A percentile compares a stretch with the other conserved stretches of the same genome.
Evolutionary conservation across 1,140 invertebrate genomes (phyloP).

Genomic region (Drosophila tristis): DNA sequence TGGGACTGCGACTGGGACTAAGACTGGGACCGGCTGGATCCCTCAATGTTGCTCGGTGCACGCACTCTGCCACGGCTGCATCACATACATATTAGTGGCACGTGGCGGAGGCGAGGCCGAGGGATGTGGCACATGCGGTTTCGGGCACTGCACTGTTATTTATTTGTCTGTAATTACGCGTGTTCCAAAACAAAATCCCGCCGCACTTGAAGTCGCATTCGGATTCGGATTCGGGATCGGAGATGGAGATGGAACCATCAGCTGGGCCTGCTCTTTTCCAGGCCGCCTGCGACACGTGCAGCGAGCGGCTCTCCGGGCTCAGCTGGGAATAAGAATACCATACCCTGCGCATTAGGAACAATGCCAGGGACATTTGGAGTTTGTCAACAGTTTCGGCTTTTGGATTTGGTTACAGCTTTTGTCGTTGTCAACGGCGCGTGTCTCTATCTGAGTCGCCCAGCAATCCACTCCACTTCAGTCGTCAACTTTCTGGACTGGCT

Average conservation of each 20-base stretch:
- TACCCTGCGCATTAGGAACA: slow-evolving; percentile 70
- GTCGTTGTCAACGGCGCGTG: slow-evolving; percentile 56
- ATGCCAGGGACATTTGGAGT: slow-evolving; percentile 69
- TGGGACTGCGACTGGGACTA: slow-evolving; percentile 57
- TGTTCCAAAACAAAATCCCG: slow-evolving; percentile 75
- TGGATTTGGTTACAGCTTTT: slow-evolving; percentile 64
- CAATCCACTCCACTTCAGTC: slow-evolving; percentile 45
- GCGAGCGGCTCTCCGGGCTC: slow-evolving; percentile 13
- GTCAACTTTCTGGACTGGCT: slow-evolving; percentile 72
- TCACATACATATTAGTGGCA: slow-evolving; percentile 72
- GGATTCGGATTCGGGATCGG: background rate
- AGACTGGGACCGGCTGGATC: slow-evolving; percentile 38
- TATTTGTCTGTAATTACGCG: slow-evolving; percentile 83
- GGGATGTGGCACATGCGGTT: slow-evolving; percentile 59
- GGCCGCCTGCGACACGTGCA: slow-evolving; percentile 39
- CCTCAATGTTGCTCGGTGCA: slow-evolving; percentile 21
- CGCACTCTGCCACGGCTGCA: slow-evolving; percentile 42
- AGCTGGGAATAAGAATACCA: slow-evolving; percentile 15
- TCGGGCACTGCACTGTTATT: slow-evolving; percentile 46
- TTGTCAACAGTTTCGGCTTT: slow-evolving; percentile 73
- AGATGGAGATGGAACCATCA: slow-evolving; percentile 26
- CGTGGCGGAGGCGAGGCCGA: slow-evolving; percentile 55
- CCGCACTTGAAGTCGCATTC: slow-evolving; percentile 60
- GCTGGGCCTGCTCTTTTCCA: slow-evolving; percentile 55
- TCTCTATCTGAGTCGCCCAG: slow-evolving; percentile 46